Percentiles rank a stretch among this genome's conserved stretches.
Conservation (phyloP, 2,113 vertebrate species). For the Ptilonorhynchus violaceus region DNA sequence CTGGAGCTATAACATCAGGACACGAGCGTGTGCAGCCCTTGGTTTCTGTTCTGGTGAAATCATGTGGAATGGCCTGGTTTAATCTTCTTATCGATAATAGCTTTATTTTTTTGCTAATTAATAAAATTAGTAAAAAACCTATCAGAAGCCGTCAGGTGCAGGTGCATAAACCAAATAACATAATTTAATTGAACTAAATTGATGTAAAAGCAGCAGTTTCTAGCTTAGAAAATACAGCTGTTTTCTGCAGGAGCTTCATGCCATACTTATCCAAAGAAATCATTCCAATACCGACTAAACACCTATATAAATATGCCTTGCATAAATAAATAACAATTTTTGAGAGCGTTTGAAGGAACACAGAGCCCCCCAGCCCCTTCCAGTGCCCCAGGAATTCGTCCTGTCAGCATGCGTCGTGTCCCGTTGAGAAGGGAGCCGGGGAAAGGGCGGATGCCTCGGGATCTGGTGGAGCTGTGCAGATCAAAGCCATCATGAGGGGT, state of each 20-base stretch:
- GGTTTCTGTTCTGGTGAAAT: background rate
- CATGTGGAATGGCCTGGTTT: conserved; percentile 27
- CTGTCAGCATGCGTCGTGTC: background rate
- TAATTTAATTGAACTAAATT: background rate
- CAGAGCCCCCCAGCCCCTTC: background rate
- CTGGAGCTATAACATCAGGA: background rate
- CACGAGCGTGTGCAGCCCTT: fast-evolving
- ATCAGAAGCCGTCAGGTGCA: background rate
- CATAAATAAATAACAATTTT: background rate
- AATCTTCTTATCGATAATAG: conserved; percentile 15
- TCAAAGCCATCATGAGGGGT: background rate
- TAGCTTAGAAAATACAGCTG: background rate
- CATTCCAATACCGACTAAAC: background rate
- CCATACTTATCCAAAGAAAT: background rate
- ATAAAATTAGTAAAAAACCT: conserved; percentile 8
- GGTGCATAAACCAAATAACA: background rate
- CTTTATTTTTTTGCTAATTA: background rate
- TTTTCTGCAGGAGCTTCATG: background rate
- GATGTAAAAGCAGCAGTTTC: background rate
- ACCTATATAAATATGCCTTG: background rate
- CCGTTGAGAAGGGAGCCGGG: background rate
- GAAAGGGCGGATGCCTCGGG: background rate
- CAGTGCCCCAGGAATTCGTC: background rate
- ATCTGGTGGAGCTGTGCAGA: background rate
- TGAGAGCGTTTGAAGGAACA: background rate